A percentile compares a stretch with the other conserved stretches of the same genome.
Evolutionary conservation across 2,888 invertebrate genomes (phyloP).

Genomic region (Dascillus cervinus): DNA sequence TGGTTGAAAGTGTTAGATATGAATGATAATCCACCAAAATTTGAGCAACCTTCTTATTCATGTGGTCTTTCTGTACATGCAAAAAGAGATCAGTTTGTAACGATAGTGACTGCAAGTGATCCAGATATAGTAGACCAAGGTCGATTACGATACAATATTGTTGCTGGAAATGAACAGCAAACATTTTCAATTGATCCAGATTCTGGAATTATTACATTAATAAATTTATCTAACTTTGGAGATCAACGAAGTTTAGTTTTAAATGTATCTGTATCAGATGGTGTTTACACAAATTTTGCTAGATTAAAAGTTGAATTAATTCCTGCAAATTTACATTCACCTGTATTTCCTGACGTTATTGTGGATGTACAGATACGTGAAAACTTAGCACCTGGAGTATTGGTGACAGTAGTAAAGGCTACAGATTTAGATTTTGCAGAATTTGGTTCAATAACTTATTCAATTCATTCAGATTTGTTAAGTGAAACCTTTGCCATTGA

Average conservation of each 20-base stretch:
- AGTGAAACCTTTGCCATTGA: constrained; percentile 69
- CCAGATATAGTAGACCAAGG: constrained; percentile 72
- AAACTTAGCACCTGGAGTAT: constrained; percentile 68
- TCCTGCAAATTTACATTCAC: constrained; percentile 72
- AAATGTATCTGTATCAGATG: constrained; percentile 93
- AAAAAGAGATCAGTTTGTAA: constrained; percentile 78
- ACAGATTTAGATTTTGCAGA: constrained; percentile 76
- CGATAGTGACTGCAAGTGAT: constrained; percentile 82
- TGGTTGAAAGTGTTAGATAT: constrained; percentile 81
- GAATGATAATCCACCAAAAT: constrained; percentile 84
- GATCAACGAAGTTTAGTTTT: constrained; percentile 59
- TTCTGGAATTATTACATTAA: constrained; percentile 58
- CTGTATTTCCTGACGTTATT: constrained; percentile 67
- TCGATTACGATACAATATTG: constrained; percentile 71
- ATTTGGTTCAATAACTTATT: constrained; percentile 66
- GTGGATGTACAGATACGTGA: constrained; percentile 76
- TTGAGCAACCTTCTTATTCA: constrained; percentile 73
- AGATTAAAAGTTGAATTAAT: constrained; percentile 70
- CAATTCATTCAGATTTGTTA: constrained; percentile 66
- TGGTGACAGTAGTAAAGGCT: constrained; percentile 68
- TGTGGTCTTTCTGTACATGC: constrained; percentile 75
- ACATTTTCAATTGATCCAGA: constrained; percentile 59
- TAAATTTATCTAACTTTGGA: constrained; percentile 67
- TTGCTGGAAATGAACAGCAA: constrained; percentile 72
- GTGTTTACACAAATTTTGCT: constrained; percentile 86